phyloP scores from a whole-genome alignment of 2,888 invertebrate genomes.

The Geotrupes spiniger region DNA sequence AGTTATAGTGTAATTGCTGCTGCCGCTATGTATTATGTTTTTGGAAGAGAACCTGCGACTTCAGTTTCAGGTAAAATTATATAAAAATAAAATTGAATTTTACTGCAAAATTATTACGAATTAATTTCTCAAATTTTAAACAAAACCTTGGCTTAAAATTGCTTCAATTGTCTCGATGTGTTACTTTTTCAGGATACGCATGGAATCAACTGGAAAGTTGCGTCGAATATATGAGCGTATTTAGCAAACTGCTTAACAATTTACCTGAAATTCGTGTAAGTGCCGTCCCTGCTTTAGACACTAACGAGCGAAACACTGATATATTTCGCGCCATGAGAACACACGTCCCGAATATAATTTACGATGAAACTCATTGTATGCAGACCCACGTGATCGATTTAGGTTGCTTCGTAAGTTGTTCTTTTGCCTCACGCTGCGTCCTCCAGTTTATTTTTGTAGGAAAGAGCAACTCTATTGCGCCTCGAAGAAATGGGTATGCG shows the following conservation, averaged over 20 bases:
- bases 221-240: conserved; percentile 79
- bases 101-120: too few species aligned
- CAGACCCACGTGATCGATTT: conserved; percentile 83
- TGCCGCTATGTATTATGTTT: conserved; percentile 82
- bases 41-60: conserved; percentile 70
- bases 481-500: conserved; percentile 40
- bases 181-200: conserved; percentile 60
- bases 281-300: too few species aligned
- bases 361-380: conserved; percentile 71
- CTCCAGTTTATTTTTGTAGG: too few species aligned
- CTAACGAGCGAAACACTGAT: conserved; percentile 49
- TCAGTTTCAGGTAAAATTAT: conserved; percentile 65
- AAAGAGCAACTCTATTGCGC: conserved; percentile 41
- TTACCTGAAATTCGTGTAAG: too few species aligned
- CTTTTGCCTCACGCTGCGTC: too few species aligned
- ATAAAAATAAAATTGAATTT: too few species aligned
- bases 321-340: conserved; percentile 49
- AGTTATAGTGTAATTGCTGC: conserved; percentile 88
- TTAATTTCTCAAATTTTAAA: too few species aligned
- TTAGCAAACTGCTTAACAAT: conserved; percentile 48
- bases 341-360: conserved; percentile 66
- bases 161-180: too few species aligned
- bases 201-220: conserved; percentile 76
- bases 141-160: too few species aligned
- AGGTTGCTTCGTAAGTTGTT: conserved; percentile 75